A percentile compares a stretch with the other conserved stretches of the same genome.
These are phyloP conservation scores for Ctenochaetus hawaiiensis DNA, from an alignment of 2,797 vertebrate species.

Conservation along the genomic window DNA sequence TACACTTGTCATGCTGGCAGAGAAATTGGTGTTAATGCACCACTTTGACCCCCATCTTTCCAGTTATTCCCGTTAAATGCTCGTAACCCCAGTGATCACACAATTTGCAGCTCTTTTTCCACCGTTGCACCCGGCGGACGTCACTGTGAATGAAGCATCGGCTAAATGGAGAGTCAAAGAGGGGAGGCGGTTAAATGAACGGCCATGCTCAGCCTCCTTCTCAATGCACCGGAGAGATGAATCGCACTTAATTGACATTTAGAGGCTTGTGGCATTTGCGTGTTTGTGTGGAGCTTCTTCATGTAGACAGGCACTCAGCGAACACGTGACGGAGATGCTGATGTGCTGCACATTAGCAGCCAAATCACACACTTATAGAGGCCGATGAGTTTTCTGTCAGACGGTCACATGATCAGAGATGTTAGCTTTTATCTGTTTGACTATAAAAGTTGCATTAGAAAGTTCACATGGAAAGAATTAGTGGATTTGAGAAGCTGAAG, in stretches of 20 bases:
- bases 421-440: slow-evolving; percentile 57
- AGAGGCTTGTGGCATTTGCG: slow-evolving; percentile 78
- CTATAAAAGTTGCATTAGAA: slow-evolving; percentile 43
- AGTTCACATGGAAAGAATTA: slow-evolving; percentile 7
- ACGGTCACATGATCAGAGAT: slow-evolving; percentile 31
- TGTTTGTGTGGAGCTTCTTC: slow-evolving; percentile 59
- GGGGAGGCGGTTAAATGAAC: slow-evolving; percentile 54
- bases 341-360: slow-evolving; percentile 56
- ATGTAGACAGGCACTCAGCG: slow-evolving; percentile 36
- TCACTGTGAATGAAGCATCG: slow-evolving; percentile 10
- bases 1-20: neutral
- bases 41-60: slow-evolving; percentile 41
- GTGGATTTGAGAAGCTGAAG: neutral
- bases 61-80: slow-evolving; percentile 41
- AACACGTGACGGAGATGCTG: slow-evolving; percentile 50
- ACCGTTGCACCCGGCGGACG: slow-evolving; percentile 8
- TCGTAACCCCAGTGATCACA: slow-evolving; percentile 30
- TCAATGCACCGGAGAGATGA: slow-evolving; percentile 66
- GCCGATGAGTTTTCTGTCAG: slow-evolving; percentile 13
- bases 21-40: slow-evolving; percentile 53
- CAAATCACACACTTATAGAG: slow-evolving; percentile 50
- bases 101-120: slow-evolving; percentile 43
- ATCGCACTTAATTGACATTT: slow-evolving; percentile 80
- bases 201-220: slow-evolving; percentile 46
- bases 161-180: slow-evolving; percentile 54